A percentile compares a stretch with the other conserved stretches of the same genome.
phyloP scores from a whole-genome alignment of 2,113 vertebrate genomes.

The Boulengeromyrus knoepffleri region DNA sequence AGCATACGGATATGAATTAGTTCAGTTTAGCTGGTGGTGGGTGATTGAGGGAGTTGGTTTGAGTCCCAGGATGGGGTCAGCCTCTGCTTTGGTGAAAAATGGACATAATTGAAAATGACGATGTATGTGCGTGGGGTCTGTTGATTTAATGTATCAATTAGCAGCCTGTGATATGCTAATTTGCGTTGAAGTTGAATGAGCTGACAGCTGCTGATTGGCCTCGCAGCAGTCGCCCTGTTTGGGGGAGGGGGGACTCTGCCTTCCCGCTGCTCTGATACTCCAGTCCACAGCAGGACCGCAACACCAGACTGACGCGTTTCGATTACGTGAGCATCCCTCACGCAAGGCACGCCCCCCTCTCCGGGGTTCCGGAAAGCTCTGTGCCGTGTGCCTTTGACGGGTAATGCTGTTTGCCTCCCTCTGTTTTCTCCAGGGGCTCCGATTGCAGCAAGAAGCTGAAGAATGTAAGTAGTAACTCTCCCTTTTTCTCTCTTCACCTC shows the following conservation, averaged over 20 bases:
- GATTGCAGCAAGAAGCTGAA: slow-evolving; percentile 84
- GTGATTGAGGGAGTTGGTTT: not conserved
- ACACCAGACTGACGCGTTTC: not conserved
- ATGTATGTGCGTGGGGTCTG: not conserved
- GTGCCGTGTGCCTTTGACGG: not conserved
- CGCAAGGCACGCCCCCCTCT: not conserved
- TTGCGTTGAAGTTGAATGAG: not conserved
- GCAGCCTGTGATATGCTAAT: not conserved
- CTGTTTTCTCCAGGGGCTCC: slow-evolving; percentile 57
- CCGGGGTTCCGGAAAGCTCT: not conserved
- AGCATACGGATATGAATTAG: not conserved
- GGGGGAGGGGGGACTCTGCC: not conserved
- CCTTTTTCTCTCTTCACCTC: not conserved
- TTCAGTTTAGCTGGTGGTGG: not conserved
- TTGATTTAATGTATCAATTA: not conserved
- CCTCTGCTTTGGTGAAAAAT: not conserved
- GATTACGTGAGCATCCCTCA: not conserved
- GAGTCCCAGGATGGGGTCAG: not conserved
- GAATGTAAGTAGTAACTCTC: slow-evolving; percentile 79
- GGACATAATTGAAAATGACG: not conserved
- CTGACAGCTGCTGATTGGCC: not conserved
- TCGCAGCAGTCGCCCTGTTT: not conserved
- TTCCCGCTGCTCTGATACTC: not conserved
- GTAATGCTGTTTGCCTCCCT: not conserved
- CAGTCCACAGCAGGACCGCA: not conserved